A percentile compares a stretch with the other conserved stretches of the same genome.
phyloP scores from a whole-genome alignment of 2,888 invertebrate genomes.

The Leptogaster cylindrica region DNA sequence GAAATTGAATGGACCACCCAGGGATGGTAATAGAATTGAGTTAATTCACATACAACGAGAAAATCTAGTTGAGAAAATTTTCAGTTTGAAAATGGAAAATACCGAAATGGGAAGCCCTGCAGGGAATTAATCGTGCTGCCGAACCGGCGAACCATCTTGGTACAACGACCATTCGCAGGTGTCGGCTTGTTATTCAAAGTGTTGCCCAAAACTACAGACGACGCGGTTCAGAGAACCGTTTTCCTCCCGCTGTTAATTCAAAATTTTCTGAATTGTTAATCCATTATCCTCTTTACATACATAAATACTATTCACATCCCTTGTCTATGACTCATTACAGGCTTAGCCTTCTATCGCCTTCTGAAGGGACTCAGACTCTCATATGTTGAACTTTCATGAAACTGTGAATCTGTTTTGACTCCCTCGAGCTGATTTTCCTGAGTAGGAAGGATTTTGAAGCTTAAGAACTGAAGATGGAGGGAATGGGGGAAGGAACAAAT shows the following conservation, averaged over 20 bases:
- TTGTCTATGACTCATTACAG: constrained; percentile 20
- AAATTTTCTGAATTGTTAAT: constrained; percentile 42
- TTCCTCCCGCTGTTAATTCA: constrained; percentile 27
- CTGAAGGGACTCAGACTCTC: constrained; percentile 3
- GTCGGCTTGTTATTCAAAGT: constrained; percentile 8
- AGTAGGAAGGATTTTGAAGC: constrained; percentile 30
- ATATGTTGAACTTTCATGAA: constrained; percentile 36
- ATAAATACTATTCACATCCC: constrained; percentile 32
- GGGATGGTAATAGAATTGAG: no score
- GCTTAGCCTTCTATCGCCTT: constrained; percentile 10
- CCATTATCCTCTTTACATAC: constrained; percentile 42
- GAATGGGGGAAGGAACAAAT: constrained; percentile 18
- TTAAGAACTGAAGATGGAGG: neutral
- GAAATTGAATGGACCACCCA: constrained; percentile 34
- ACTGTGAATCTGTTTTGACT: constrained; percentile 23
- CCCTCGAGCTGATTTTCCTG: constrained; percentile 18
- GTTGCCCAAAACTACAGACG: constrained; percentile 14
- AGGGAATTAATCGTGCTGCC: constrained; percentile 7
- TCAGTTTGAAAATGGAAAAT: constrained; percentile 7
- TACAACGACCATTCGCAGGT: neutral
- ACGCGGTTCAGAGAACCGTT: neutral
- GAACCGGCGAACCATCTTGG: neutral
- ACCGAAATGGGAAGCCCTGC: constrained; percentile 17
- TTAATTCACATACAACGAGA: no score
- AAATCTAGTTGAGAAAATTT: no score